Conservation (phyloP, 2,888 invertebrate species). For the Latheticus oryzae region DNA sequence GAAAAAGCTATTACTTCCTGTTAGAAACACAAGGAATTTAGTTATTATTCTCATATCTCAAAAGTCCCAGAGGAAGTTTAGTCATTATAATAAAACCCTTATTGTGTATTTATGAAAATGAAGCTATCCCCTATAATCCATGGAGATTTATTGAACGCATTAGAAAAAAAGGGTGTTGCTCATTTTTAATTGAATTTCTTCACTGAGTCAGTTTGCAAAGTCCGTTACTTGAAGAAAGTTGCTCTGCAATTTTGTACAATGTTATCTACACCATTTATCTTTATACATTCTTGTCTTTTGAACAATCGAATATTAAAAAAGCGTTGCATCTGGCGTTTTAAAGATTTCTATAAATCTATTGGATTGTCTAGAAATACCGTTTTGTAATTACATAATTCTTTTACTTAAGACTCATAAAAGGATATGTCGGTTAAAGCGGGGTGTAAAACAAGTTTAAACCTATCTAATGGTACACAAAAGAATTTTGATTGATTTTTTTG, state of each 20-base stretch:
- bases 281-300: constrained; percentile 18
- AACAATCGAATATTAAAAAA: constrained; percentile 8
- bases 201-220: constrained; percentile 2
- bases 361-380: constrained; percentile 1
- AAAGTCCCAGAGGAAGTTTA: constrained; percentile 2
- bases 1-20: constrained; percentile 12
- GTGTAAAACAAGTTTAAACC: constrained; percentile 1
- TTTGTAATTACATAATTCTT: neutral
- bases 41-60: constrained; percentile 1
- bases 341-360: neutral
- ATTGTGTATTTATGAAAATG: constrained; percentile 18
- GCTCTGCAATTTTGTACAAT: constrained; percentile 18
- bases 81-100: constrained; percentile 13
- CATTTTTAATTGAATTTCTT: constrained; percentile 13
- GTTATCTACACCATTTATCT: constrained; percentile 20
- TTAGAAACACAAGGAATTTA: constrained; percentile 15
- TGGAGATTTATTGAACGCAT: constrained; percentile 20
- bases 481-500: constrained; percentile 31
- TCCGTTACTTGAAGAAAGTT: constrained; percentile 27
- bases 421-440: neutral
- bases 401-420: neutral
- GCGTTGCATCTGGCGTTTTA: neutral
- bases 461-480: constrained; percentile 8
- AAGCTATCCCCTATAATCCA: constrained; percentile 15
- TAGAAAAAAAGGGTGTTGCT: constrained; percentile 1